Conservation (phyloP, 1,140 invertebrate genomes). For the Drosophila rufa region DNA sequence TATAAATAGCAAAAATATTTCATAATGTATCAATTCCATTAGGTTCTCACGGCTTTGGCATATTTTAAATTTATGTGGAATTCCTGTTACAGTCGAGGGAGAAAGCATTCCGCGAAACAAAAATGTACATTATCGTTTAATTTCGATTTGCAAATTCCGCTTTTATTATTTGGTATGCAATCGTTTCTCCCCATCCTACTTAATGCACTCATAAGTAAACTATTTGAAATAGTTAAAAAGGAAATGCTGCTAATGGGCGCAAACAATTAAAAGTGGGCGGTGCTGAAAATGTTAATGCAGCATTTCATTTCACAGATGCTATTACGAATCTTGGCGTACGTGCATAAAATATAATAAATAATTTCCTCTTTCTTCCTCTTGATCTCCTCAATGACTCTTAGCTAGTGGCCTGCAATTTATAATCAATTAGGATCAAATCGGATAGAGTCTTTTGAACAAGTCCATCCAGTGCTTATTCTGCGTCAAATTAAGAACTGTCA, state of each 20-base stretch:
- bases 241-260: conserved; percentile 37
- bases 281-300: conserved; percentile 29
- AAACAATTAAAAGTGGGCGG: conserved; percentile 59
- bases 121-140: conserved; percentile 3
- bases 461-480: conserved; percentile 52
- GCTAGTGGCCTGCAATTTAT: conserved; percentile 58
- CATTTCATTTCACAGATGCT: conserved; percentile 27
- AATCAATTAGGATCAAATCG: conserved; percentile 73
- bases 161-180: conserved; percentile 24
- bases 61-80: neutral
- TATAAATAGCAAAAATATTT: neutral
- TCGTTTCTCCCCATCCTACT: neutral
- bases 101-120: conserved; percentile 14
- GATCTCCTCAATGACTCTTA: conserved; percentile 2
- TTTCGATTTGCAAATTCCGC: conserved; percentile 1
- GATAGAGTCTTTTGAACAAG: conserved; percentile 62
- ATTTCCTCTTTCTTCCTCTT: neutral
- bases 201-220: conserved; percentile 4
- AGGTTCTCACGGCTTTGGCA: neutral
- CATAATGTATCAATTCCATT: neutral
- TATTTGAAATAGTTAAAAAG: conserved; percentile 12
- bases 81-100: conserved; percentile 5
- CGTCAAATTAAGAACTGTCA: conserved; percentile 78
- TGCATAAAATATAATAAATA: conserved; percentile 42
- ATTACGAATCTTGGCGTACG: conserved; percentile 45